A percentile compares a stretch with the other conserved stretches of the same genome.
Evolutionary conservation across 2,113 vertebrate species (phyloP).

Genomic region (Erythrolamprus reginae): DNA sequence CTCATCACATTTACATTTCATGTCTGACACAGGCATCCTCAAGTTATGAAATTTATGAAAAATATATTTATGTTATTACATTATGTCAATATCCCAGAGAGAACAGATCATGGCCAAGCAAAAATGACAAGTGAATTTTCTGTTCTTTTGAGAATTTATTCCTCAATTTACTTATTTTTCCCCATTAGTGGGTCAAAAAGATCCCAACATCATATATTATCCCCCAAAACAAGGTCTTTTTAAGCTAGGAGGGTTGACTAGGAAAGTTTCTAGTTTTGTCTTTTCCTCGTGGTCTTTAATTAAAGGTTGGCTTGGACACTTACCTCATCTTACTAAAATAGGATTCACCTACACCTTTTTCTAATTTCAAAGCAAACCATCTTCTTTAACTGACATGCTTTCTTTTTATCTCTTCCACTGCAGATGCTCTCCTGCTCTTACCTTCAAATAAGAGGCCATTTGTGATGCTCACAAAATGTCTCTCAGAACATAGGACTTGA

Average conservation of each 20-base stretch:
- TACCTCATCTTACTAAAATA: neutral
- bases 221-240: conserved; percentile 15
- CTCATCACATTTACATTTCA: conserved; percentile 31
- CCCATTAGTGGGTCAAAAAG: conserved; percentile 5
- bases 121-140: conserved; percentile 2
- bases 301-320: neutral
- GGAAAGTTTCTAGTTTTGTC: neutral
- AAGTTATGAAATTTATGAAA: conserved; percentile 24
- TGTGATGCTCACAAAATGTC: neutral
- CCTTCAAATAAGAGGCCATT: neutral
- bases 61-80: neutral
- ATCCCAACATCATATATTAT: conserved; percentile 22
- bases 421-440: neutral
- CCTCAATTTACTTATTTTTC: neutral
- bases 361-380: neutral
- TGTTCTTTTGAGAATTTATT: conserved; percentile 7
- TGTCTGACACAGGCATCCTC: conserved; percentile 31
- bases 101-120: conserved; percentile 17
- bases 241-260: neutral
- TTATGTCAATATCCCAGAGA: conserved; percentile 1
- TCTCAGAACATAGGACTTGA: neutral
- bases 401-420: neutral
- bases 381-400: neutral
- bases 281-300: neutral
- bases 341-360: neutral